Conservation (phyloP, 2,888 invertebrate species). For the Eledone cirrhosa region DNA sequence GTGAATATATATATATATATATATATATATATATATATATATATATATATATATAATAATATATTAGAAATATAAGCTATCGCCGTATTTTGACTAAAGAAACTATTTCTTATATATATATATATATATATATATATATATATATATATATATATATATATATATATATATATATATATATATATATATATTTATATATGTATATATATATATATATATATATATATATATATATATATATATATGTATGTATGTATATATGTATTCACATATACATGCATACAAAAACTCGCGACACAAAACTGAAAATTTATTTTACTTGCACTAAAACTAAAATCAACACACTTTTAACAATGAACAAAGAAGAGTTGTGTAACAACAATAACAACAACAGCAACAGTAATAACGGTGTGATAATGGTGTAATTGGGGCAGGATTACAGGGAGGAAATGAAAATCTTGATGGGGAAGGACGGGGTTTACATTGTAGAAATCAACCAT, state of each 20-base stretch:
- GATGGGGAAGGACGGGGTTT: no score
- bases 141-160: background rate
- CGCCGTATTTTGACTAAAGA: background rate
- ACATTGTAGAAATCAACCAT: no score
- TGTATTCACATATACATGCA: background rate
- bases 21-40: background rate
- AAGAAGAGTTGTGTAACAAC: no score
- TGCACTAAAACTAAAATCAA: no score
- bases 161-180: constrained; percentile 6
- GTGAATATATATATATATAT: background rate
- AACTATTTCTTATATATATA: background rate
- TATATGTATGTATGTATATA: background rate
- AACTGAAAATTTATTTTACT: no score
- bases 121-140: constrained; percentile 6
- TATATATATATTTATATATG: background rate
- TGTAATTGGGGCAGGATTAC: no score
- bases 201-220: no score
- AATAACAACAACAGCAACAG: no score
- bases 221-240: background rate
- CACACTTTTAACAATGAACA: no score
- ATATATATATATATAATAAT: background rate
- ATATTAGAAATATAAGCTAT: background rate
- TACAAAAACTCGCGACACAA: background rate
- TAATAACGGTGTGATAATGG: no score
- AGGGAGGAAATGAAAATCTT: no score